phyloP scores from a whole-genome alignment of 2,113 vertebrate species.

The Odocoileus hemionus region DNA sequence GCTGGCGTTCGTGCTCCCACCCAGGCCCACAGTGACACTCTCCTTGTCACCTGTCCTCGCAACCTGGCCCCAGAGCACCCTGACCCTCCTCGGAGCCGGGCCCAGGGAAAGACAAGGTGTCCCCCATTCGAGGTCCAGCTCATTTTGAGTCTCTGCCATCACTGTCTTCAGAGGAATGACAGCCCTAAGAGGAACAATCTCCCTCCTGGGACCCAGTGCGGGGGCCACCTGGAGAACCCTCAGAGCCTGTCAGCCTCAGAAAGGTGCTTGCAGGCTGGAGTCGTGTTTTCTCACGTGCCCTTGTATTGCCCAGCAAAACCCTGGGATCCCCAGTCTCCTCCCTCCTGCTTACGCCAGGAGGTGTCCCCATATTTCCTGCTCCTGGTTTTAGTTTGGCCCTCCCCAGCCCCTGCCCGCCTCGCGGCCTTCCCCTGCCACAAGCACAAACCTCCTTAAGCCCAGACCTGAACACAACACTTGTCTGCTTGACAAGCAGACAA shows the following conservation, averaged over 20 bases:
- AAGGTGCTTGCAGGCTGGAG: not conserved
- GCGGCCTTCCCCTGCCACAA: not conserved
- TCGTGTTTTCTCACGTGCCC: fast-evolving
- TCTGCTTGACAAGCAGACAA: constrained; percentile 24
- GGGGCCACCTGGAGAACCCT: not conserved
- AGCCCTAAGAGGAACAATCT: not conserved
- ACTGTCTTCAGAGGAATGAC: not conserved
- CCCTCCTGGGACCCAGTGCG: not conserved
- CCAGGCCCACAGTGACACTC: not conserved
- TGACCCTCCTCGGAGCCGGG: not conserved
- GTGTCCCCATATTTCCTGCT: not conserved
- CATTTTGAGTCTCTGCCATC: not conserved
- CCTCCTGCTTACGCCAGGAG: not conserved
- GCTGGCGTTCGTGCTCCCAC: not conserved
- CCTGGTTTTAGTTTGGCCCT: not conserved
- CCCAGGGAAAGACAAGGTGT: not conserved
- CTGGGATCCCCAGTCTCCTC: not conserved
- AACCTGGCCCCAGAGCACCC: not conserved
- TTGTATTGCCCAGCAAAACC: not conserved
- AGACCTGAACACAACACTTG: not conserved
- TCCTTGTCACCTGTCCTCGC: not conserved
- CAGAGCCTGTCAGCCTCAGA: not conserved
- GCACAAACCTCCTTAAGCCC: not conserved
- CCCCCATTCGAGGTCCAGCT: not conserved
- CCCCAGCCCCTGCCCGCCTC: not conserved